A percentile compares a stretch with the other conserved stretches of the same genome.
phyloP scores from a whole-genome alignment of 1,140 invertebrate genomes.

The Paracyclopina nana region DNA sequence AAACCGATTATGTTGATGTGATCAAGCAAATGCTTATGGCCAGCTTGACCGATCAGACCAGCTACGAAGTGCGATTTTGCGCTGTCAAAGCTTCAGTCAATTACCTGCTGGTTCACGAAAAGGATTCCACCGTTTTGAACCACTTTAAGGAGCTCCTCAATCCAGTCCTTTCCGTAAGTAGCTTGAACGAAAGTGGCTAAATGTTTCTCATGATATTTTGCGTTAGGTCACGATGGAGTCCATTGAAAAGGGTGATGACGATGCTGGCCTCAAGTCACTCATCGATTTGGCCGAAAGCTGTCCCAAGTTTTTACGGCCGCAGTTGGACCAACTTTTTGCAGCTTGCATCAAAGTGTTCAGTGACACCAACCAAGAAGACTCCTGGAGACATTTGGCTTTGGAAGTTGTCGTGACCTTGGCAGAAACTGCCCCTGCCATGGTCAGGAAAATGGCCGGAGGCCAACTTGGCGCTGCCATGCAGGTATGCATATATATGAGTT shows the following conservation, averaged over 20 bases:
- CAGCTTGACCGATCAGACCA: conserved; percentile 45
- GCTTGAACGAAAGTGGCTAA: not conserved
- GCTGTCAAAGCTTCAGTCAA: conserved; percentile 63
- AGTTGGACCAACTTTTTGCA: conserved; percentile 66
- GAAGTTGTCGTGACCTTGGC: conserved; percentile 85
- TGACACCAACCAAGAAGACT: conserved; percentile 51
- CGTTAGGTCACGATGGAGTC: conserved; percentile 47
- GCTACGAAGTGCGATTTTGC: conserved; percentile 35
- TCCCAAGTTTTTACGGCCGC: conserved; percentile 72
- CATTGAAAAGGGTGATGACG: conserved; percentile 64
- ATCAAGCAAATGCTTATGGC: conserved; percentile 85
- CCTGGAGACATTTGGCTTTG: conserved; percentile 69
- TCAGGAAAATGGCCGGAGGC: conserved; percentile 47
- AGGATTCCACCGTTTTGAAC: conserved; percentile 24
- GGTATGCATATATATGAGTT: too few species aligned
- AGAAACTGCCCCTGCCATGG: conserved; percentile 85
- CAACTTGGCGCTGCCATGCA: conserved; percentile 20
- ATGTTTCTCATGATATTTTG: not conserved
- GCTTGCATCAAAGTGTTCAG: conserved; percentile 70
- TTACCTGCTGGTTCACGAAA: conserved; percentile 76
- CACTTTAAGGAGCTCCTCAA: conserved; percentile 4
- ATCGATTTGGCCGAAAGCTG: conserved; percentile 81
- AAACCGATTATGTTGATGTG: conserved; percentile 66
- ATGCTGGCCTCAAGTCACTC: conserved; percentile 66
- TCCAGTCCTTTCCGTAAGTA: conserved; percentile 6